phyloP scores from a whole-genome alignment of 1,140 invertebrate genomes.

The Sitophilus oryzae region DNA sequence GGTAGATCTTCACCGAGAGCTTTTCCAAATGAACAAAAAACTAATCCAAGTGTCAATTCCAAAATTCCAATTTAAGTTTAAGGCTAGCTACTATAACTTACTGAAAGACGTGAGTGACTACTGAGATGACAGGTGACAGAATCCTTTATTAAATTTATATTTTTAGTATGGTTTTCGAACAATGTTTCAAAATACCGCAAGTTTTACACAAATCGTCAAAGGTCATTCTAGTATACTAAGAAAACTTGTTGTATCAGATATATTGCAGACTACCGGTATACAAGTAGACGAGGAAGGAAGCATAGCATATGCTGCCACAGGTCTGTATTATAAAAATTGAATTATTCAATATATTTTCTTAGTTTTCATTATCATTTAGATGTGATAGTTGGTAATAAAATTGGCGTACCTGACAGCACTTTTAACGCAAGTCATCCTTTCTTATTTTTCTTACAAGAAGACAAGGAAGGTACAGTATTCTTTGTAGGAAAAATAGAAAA shows the following conservation, averaged over 20 bases:
- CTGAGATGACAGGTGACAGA: neutral
- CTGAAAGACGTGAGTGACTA: constrained; percentile 53
- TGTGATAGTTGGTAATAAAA: constrained; percentile 64
- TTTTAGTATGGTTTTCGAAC: constrained; percentile 61
- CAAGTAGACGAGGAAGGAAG: constrained; percentile 81
- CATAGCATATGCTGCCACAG: constrained; percentile 68
- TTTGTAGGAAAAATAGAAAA: constrained; percentile 66
- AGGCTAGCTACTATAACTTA: constrained; percentile 54
- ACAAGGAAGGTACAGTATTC: constrained; percentile 59
- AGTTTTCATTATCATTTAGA: constrained; percentile 44
- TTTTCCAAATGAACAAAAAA: constrained; percentile 53
- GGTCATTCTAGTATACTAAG: constrained; percentile 45
- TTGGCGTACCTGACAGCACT: constrained; percentile 50
- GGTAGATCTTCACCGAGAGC: constrained; percentile 47
- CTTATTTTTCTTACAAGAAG: constrained; percentile 74
- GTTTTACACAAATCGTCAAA: constrained; percentile 57
- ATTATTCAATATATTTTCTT: constrained; percentile 4
- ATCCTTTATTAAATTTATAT: constrained; percentile 11
- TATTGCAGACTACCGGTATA: constrained; percentile 76
- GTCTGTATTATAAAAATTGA: constrained; percentile 43
- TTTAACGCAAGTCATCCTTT: constrained; percentile 71
- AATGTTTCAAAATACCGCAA: constrained; percentile 63
- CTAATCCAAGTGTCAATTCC: constrained; percentile 63
- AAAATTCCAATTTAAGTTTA: constrained; percentile 70
- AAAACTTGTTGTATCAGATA: constrained; percentile 59